Base-by-base conservation (phyloP, 2,888 invertebrate genomes). In the Plutella xylostella region DNA sequence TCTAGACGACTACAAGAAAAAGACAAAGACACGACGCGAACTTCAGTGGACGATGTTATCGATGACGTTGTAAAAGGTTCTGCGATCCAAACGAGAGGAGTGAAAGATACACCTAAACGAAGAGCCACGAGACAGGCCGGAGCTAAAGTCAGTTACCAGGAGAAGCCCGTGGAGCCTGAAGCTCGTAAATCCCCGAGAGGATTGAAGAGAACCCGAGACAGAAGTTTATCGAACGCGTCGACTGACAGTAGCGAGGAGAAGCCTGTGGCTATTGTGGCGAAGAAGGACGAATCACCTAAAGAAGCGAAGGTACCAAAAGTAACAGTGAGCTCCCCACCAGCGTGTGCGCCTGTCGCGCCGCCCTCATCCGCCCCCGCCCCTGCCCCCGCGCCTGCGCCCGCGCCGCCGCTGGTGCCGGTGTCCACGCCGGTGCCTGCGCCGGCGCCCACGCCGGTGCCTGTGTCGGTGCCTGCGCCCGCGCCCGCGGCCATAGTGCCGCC, bases 21-120 rank as follows among this genome's bases (percentile, higher is more conserved):
- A 61, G 92, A 92, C 60, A 90, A 90, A 61, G 92, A 92, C 60
- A 89, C 88, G 41, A 88, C 88, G 52, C 86, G 92, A 48, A 92
- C 87, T 49, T 91, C 92, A 1, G 88, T 94, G 9, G 96, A 97
- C 63, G 95, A 94, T 57, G 89, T 93, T 12, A 95, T 96, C 52
- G 96, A 97, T 55, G 95, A 96, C 61, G 94, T 95, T 0, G 90
- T 94, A 1, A 89, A 93, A 53, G 91, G 92, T 48, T 77, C 87
- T 1, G 57, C 61, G 68, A 58, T 48, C 58, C 63, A 22, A 63
- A 63, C 31, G 72, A 74, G 14, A 65, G 85, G 19, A 4, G 43
- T 48, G 15, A 72, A 68, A 47, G 72, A 74, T 18, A 40, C 55
- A 1, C 73, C 68, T 45, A 86, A 86, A 48, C 82, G 88, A 50